Base-by-base conservation (phyloP, 2,113 vertebrate genomes). In the Eptatretus burgeri region DNA sequence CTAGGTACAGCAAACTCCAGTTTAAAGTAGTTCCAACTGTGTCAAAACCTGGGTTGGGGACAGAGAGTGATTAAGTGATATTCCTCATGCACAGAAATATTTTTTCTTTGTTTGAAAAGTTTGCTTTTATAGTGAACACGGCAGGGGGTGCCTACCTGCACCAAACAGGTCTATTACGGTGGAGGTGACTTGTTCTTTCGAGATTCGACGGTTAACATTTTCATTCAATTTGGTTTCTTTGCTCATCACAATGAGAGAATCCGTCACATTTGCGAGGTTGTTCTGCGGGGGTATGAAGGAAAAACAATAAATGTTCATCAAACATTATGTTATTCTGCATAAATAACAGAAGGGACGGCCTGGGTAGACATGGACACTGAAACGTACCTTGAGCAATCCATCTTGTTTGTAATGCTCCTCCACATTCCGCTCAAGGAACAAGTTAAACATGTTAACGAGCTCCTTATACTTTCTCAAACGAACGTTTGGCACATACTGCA, bases 61-160 rank as follows among this genome's bases (percentile, higher is more conserved):
- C 52, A 14, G 50, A 49, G 63, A 63, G 13, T n/a, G n/a, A n/a
- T n/a, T n/a, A n/a, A n/a, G n/a, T n/a, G 19, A 65, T 0, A 49
- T 13, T 20, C 14, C 2, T 63, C 9, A 16, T 11, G 51, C 19
- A 65, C 16, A 11, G n/a, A 64, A 13, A 11, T 11, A 53, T 13
- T 53, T 11, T 53, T 53, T 60, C 18, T 14, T 16, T 16, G 18
- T 60, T 16, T 9, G 18, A 2, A 7, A 16, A 16, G 16, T 60
- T 16, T 60, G 3, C 18, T 60, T 16, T 16, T 1, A 16, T 51
- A 51, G 13, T 52, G 5, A 64, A 3, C 65, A 52, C 9, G 5
- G n/a, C n/a, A n/a, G n/a, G n/a, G n/a, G n/a, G n/a, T n/a, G 71
- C 79, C 66, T 71, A 96, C 91, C 91, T 13, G 91, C 91, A 70